Base-by-base conservation (phyloP, 92 coral and sea anemone species). In the Porites cylindrica region DNA sequence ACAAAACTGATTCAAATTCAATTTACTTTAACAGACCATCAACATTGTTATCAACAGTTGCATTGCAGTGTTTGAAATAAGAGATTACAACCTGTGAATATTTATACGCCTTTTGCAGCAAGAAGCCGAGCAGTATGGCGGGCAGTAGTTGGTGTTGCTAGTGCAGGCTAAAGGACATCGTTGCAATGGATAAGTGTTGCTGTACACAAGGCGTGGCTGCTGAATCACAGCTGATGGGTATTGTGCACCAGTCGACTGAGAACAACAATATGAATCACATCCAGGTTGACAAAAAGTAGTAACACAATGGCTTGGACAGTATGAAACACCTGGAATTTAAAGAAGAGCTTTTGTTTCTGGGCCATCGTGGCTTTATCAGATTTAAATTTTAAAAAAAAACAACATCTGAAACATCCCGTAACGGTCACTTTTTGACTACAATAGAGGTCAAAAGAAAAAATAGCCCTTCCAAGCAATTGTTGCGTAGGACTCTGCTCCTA, bases 101-200 rank as follows among this genome's bases (percentile, higher is more conserved):
- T 32, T 72, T 8, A 71, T 47, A 26, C 85, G 32, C 61, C 84
- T 82, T 82, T 72, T 80, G 66, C 93, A 91, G 67, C 93, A 91
- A 0, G 16, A 14, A 18, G 67, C 66, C 2, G 93, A 54, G 58
- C 93, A 91, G 65, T 86, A 91, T 1, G 93, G 66, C 1, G 93
- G 93, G 60, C 93, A 91, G 11, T 63, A 73, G 70, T 32, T 82
- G 69, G 59, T 77, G 10, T 73, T 82, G 59, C 60, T 72, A 12
- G 78, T 82, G 78, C 86, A 82, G 14, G 78, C 71, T 10, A 18
- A 1, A 4, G 86, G 86, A 19, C 86, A 82, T 47, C 70, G 78
- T 47, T 82, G 78, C 61, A 59, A 82, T 23, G 70, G 79, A 11
- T 12, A 50, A 5, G 5, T 43, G 20, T 50, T 38, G 5, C 68